phyloP scores from a whole-genome alignment of 1,140 invertebrate species.

The Elysia chlorotica region DNA sequence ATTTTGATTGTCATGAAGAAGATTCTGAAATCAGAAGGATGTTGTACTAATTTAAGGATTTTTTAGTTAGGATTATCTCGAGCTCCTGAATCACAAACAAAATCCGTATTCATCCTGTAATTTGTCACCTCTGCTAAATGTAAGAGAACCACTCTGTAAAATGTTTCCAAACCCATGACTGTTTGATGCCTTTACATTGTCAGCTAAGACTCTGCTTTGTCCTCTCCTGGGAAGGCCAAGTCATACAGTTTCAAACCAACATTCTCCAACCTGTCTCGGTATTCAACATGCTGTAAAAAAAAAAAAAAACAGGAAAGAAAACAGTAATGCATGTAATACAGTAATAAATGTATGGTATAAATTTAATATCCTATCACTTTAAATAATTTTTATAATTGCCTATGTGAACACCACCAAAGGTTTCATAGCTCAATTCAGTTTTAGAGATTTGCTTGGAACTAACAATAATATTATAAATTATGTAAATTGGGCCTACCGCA shows the following conservation, averaged over 20 bases:
- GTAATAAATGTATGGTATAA: neutral
- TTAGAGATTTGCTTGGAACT: neutral
- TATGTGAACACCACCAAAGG: neutral
- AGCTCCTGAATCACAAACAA: too few species aligned
- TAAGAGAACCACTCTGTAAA: too few species aligned
- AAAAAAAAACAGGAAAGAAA: neutral
- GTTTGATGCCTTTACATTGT: too few species aligned
- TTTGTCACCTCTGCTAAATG: too few species aligned
- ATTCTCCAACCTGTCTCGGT: slow-evolving; percentile 28
- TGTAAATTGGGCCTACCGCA: slow-evolving; percentile 26
- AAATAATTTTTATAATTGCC: neutral
- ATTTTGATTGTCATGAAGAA: too few species aligned
- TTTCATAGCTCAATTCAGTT: neutral
- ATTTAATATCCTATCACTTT: neutral
- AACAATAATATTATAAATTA: neutral
- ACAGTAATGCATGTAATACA: neutral
- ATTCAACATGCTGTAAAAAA: slow-evolving; percentile 33
- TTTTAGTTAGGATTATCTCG: too few species aligned
- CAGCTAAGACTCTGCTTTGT: too few species aligned
- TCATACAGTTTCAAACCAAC: slow-evolving; percentile 28
- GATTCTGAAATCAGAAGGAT: too few species aligned
- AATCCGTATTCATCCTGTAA: too few species aligned
- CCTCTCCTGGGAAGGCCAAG: slow-evolving; percentile 14
- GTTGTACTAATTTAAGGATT: too few species aligned
- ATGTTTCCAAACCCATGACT: too few species aligned